A percentile compares a stretch with the other conserved stretches of the same genome.
Evolutionary conservation across 2,888 invertebrate species (phyloP).

Genomic region (Hybos culiciformis): DNA sequence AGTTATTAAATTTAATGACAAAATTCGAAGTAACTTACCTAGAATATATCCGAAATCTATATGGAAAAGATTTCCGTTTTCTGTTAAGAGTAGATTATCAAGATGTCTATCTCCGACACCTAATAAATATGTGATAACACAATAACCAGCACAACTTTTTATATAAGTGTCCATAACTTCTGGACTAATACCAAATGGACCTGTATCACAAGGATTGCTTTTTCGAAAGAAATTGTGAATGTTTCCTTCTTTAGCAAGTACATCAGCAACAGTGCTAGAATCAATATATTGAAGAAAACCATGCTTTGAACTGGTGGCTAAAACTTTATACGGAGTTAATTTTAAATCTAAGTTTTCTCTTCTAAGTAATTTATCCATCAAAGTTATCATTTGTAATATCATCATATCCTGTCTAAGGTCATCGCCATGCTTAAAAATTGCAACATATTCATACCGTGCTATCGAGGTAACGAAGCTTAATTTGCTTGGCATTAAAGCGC

Average conservation of each 20-base stretch:
- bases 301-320: constrained; percentile 91
- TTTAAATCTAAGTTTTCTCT: constrained; percentile 94
- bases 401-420: constrained; percentile 95
- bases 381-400: constrained; percentile 91
- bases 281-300: constrained; percentile 95
- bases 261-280: constrained; percentile 84
- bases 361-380: constrained; percentile 92
- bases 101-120: constrained; percentile 95
- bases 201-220: constrained; percentile 74
- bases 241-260: constrained; percentile 69
- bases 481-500: constrained; percentile 86
- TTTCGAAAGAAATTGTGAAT: constrained; percentile 90
- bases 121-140: constrained; percentile 92
- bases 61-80: constrained; percentile 83
- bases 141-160: constrained; percentile 91
- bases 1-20: too few species aligned
- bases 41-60: constrained; percentile 94
- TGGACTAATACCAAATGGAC: constrained; percentile 78
- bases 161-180: constrained; percentile 98
- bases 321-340: constrained; percentile 85
- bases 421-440: constrained; percentile 97
- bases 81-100: constrained; percentile 89
- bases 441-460: constrained; percentile 61
- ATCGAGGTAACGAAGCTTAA: constrained; percentile 75
- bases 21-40: too few species aligned